Conservation (phyloP, 2,797 vertebrate genomes). For the Odontamblyopus lacepedii region DNA sequence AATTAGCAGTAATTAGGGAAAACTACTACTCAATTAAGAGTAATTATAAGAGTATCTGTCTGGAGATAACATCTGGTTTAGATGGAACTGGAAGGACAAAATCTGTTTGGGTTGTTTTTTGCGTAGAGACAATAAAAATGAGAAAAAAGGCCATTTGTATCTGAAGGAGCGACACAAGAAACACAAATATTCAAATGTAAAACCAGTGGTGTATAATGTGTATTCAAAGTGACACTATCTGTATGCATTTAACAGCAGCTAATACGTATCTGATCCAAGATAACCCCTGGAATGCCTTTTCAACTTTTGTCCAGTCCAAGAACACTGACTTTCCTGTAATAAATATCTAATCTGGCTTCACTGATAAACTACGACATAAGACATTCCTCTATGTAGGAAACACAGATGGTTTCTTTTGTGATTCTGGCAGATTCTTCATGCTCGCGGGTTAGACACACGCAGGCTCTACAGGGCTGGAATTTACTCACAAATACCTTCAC, state of each 20-base stretch:
- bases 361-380: conserved; percentile 20
- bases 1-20: no score
- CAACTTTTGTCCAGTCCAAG: conserved; percentile 4
- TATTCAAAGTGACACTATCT: neutral
- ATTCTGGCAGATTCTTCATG: conserved; percentile 9
- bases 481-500: conserved; percentile 5
- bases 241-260: neutral
- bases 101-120: no score
- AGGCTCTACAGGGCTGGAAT: neutral
- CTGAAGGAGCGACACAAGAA: no score
- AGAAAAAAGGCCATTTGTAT: no score
- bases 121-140: no score
- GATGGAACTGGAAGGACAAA: no score
- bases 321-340: neutral
- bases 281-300: neutral
- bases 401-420: conserved; percentile 42
- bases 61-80: no score
- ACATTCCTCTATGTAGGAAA: conserved; percentile 21
- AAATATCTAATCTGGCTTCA: conserved; percentile 15
- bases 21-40: no score
- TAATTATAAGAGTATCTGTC: no score
- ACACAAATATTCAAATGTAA: neutral
- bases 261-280: neutral
- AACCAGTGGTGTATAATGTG: neutral
- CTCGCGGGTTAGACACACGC: conserved; percentile 6